Base-by-base conservation (phyloP, 2,797 vertebrate genomes). In the Thalassophryne amazonica region DNA sequence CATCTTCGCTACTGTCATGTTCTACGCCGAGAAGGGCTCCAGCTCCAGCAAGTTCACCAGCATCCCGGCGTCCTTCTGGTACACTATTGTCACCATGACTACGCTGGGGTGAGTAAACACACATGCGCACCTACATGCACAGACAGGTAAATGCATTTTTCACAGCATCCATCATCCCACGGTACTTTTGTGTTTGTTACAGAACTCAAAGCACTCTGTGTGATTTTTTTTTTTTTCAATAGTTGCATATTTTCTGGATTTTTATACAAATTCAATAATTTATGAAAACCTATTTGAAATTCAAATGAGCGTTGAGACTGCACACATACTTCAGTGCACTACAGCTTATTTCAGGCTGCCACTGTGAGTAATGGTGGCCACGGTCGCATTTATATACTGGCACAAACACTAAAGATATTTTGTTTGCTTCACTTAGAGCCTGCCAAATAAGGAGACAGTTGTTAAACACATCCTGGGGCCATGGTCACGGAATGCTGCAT, bases 1-100 rank as follows among this genome's bases (percentile, higher is more conserved):
- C 88, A 99, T 99, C 89, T 99, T 99, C 51, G 97, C 97, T 80
- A 99, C 97, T 5, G 97, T 99, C 88, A 99, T 99, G 97, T 99
- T 98, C 90, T 99, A 99, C 31, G 97, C 97, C 0, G 97, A 99
- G 88, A 99, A 99, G 81, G 97, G 97, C 60, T 98, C 96, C 76
- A 94, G 93, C 16, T 96, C 96, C 37, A 98, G 89, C 95, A 99
- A 99, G 90, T 99, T 99, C 89, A 99, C 97, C 74, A 98, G 96
- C 90, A 99, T 99, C 80, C 97, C 97, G 3, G 97, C 97, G 14
- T 98, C 97, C 37, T 99, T 99, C 86, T 99, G 97, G 97, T 99
- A 99, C 90, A 99, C 97, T 71, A 99, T 99, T 6, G 97, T 99
- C 76, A 99, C 97, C 88, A 99, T 99, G 97, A 99, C 97, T 21